Base-by-base conservation (phyloP, 2,113 vertebrate genomes). In the Formicarius rufipectus region DNA sequence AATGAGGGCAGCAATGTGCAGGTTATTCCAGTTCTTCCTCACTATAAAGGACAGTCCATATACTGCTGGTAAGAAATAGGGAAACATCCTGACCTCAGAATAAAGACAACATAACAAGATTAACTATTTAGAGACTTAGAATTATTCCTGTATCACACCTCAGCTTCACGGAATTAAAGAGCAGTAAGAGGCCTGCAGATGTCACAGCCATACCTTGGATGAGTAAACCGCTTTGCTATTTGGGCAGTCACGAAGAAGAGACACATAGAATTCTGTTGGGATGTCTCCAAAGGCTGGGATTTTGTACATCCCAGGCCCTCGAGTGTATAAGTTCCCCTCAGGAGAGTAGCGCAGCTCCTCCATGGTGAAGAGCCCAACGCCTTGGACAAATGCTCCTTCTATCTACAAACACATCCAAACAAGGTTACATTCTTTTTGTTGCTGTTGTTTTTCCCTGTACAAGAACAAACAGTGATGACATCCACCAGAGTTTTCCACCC, bases 241-340 rank as follows among this genome's bases (percentile, higher is more conserved):
- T 6, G 98, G 98, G 9, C 98, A 98, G 68, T 99, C 98, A 7
- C 99, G 98, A 42, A 99, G 99, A 89, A 99, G 98, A 2, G 99
- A 99, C 49, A 99, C 99, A 0, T 98, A 97, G 47, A 99, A 98
- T 52, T 98, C 95, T 2, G 86, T 96, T 23, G 99, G 99, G 86
- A 99, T 99, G 97, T 99, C 99, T 8, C 99, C 99, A 3, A 99
- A 99, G 0, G 98, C 98, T 0, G 99, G 99, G 78, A 99, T 99
- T 98, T 99, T 99, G 93, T 99, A 99, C 90, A 98, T 98, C 30
- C 99, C 98, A 16, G 99, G 99, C n/a, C 99, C 99, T 2, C 99
- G 98, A 9, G 99, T 99, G 55, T 98, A 98, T 72, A 99, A 96
- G 84, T 97, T 97, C 1, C 99, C 99, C 27, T 98, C 94, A 0